These are phyloP conservation scores for Ictalurus punctatus DNA, from an alignment of 2,113 vertebrate species.

Conservation along the genomic window DNA sequence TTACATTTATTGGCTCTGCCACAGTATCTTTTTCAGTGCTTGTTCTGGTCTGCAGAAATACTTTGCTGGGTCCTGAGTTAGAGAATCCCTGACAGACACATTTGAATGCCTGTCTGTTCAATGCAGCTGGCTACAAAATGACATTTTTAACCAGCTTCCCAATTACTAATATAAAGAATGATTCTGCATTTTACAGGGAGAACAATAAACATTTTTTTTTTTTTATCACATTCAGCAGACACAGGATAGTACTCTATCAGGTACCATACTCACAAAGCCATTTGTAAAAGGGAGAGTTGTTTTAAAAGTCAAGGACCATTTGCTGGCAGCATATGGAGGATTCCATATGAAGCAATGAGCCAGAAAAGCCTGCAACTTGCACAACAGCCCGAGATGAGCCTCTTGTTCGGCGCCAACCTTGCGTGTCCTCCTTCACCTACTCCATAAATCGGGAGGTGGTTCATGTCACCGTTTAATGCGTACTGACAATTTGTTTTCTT, in stretches of 20 bases:
- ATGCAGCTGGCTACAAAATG: neutral
- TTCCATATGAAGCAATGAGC: constrained; percentile 24
- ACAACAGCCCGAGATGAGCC: constrained; percentile 37
- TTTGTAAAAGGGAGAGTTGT: constrained; percentile 45
- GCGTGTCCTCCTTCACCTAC: constrained; percentile 24
- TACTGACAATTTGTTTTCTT: constrained; percentile 36
- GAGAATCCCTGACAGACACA: neutral
- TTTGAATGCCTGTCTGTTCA: neutral
- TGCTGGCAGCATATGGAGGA: constrained; percentile 41
- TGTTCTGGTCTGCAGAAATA: neutral
- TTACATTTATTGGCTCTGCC: neutral
- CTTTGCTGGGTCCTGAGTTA: neutral
- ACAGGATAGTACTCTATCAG: constrained; percentile 13
- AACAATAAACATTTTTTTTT: neutral
- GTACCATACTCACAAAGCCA: neutral
- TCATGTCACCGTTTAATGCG: constrained; percentile 28
- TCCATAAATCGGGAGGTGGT: constrained; percentile 19
- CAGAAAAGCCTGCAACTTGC: constrained; percentile 40
- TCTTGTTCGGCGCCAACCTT: constrained; percentile 43
- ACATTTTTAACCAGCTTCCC: neutral
- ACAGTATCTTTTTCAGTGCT: neutral
- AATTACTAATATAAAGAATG: constrained; percentile 1
- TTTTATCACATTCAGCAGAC: neutral
- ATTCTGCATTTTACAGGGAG: constrained; percentile 10
- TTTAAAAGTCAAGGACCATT: constrained; percentile 54